A percentile compares a stretch with the other conserved stretches of the same genome.
phyloP scores from a whole-genome alignment of 2,113 vertebrate species.

The Sminthopsis crassicaudata region DNA sequence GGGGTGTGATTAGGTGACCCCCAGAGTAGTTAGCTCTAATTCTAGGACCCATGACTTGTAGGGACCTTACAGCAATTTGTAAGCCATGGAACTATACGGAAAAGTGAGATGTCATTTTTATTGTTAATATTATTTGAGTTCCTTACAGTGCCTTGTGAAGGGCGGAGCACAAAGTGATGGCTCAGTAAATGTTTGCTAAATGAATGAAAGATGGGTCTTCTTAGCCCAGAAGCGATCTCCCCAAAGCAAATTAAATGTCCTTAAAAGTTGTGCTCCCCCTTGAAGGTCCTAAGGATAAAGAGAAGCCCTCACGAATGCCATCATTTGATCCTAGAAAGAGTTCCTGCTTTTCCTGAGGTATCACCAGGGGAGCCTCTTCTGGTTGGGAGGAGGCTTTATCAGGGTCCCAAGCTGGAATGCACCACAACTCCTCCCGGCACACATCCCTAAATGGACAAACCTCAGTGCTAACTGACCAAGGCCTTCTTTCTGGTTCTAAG shows the following conservation, averaged over 20 bases:
- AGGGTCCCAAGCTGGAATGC: not conserved
- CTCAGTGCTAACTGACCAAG: not conserved
- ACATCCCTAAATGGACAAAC: not conserved
- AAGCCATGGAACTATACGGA: not conserved
- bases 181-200: not conserved
- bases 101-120: not conserved
- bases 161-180: not conserved
- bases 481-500: not conserved
- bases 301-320: not conserved
- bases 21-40: not conserved
- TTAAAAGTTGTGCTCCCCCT: not conserved
- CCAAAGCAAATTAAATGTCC: not conserved
- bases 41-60: not conserved
- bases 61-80: not conserved
- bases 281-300: not conserved
- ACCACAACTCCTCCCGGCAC: not conserved
- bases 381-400: not conserved
- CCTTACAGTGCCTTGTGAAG: not conserved
- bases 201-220: not conserved
- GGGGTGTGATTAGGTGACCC: not conserved
- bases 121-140: not conserved
- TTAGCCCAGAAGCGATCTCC: not conserved
- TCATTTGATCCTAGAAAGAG: not conserved
- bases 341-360: not conserved
- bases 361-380: not conserved